phyloP scores from a whole-genome alignment of 53 echinoderm and acorn worm species.

The Echinometra lucunter region DNA sequence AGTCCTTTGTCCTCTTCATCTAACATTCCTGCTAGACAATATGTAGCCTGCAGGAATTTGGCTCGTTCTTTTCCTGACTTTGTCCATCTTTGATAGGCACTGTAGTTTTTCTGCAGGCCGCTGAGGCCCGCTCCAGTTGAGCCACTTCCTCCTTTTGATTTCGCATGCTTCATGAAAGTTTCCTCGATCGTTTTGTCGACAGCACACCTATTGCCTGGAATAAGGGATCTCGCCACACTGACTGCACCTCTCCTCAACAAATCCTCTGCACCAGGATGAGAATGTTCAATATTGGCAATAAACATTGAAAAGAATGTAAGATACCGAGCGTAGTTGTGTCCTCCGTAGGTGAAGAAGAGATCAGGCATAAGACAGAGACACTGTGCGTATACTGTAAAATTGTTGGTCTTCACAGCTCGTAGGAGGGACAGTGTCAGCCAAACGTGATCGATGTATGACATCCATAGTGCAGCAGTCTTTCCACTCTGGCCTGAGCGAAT shows the following conservation, averaged over 20 bases:
- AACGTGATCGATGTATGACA: slow-evolving; percentile 77
- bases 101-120: not conserved
- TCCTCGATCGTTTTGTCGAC: not conserved
- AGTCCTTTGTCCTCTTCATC: not conserved
- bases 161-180: not conserved
- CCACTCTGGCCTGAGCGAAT: slow-evolving; percentile 65
- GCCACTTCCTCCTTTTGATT: not conserved
- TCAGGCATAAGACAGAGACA: slow-evolving; percentile 65
- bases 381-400: slow-evolving; percentile 62
- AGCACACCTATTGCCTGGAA: not conserved
- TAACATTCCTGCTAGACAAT: not conserved
- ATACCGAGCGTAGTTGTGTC: slow-evolving; percentile 15
- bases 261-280: not conserved
- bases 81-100: not conserved
- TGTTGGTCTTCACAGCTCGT: slow-evolving; percentile 75
- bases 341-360: slow-evolving; percentile 79
- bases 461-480: slow-evolving; percentile 82
- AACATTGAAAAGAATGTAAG: not conserved
- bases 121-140: not conserved
- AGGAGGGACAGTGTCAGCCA: slow-evolving; percentile 70
- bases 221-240: not conserved
- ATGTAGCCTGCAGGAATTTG: not conserved
- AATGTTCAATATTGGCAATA: not conserved
- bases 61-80: not conserved
- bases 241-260: not conserved